Base-by-base conservation (phyloP, 2,113 vertebrate genomes). In the Myanophis thanlyinensis region DNA sequence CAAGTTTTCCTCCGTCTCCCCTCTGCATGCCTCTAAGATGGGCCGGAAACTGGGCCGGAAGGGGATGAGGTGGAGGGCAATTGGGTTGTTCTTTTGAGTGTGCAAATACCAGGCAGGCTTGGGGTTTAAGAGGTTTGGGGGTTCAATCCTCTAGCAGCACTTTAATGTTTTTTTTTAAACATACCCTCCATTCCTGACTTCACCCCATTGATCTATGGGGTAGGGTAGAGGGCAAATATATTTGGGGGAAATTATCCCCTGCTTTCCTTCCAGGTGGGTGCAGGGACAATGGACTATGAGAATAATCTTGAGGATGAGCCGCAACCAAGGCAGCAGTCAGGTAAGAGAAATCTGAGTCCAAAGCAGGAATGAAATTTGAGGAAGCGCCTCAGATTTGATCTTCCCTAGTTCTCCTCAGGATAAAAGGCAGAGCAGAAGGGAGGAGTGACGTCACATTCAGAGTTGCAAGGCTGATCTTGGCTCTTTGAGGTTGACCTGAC, bases 61-160 rank as follows among this genome's bases (percentile, higher is more conserved):
- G 25, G 44, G 25, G 85, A 22, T 25, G 48, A n/a, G 20, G 6
- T 73, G 22, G 80, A 73, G 27, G 51, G 87, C 27, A 7, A 1
- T 49, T 85, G 8, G 67, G 51, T 27, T 54, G 30, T 44, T 67
- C 20, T 54, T 52, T 92, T 20, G 67, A 48, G 30, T 47, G 51
- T 56, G 49, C 53, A 51, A 89, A 80, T 25, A 30, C n/a, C 88
- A 59, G 88, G 59, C 88, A 85, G 88, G 9, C 54, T 89, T 6
- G 46, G 46, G 67, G 62, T n/a, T 89, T 86, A 47, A 53, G 40
- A 20, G 91, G 46, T 27, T 35, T 85, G 20, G 67, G 44, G 73
- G 67, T 52, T 88, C 87, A 89, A n/a, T 73, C 49, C 47, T 88
- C 49, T 88, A 85, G 30, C 87, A 89, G 92, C 52, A 89, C 92